Evolutionary conservation across 2,113 vertebrate genomes (phyloP), one percentile per base, ranked within the genome.

Genomic region (Oceanites oceanicus): DNA sequence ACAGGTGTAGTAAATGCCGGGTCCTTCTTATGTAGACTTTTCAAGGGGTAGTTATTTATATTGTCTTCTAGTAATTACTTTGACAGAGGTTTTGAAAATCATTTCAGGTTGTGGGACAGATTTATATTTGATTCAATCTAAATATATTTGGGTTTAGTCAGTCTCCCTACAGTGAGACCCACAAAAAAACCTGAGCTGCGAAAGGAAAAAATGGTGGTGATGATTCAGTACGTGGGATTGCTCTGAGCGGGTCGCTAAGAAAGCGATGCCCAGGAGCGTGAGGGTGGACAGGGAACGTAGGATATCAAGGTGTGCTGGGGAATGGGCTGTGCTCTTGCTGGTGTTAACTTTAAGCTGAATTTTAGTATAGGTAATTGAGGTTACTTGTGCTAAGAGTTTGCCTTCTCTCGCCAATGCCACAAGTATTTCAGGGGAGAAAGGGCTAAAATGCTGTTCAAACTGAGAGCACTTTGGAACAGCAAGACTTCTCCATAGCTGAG

Each of bases 41-140:
- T 44, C 72, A 61, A 55, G 65, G 40, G 52, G 20, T 85, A 77
- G 32, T 89, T 92, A 66, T 88, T 94, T 88, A 29, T 76, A 53
- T 59, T 1, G 0, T 58, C 77, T 44, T 30, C 49, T 65, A 68
- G 55, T 81, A 80, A 72, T 88, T 83, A 49, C 66, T 91, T 87
- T 79, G 90, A 91, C 55, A 58, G 59, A n/a, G 83, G 56, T 26
- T 63, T 95, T 62, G 45, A 85, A 90, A 95, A 94, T 49, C 36
- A 38, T 76, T 91, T 91, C 3, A 8, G 38, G 18, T 62, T 76
- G 34, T 78, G 75, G 63, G 79, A 73, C 47, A 81, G 53, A 62
- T 87, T 92, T 88, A 40, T 45, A 21, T 55, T 42, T 82, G 42
- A 49, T 71, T 82, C n/a, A 78, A 3, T 13, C 20, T 42, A 30